Conservation (phyloP, 2,113 vertebrate genomes). For the Seriola dumerili region DNA sequence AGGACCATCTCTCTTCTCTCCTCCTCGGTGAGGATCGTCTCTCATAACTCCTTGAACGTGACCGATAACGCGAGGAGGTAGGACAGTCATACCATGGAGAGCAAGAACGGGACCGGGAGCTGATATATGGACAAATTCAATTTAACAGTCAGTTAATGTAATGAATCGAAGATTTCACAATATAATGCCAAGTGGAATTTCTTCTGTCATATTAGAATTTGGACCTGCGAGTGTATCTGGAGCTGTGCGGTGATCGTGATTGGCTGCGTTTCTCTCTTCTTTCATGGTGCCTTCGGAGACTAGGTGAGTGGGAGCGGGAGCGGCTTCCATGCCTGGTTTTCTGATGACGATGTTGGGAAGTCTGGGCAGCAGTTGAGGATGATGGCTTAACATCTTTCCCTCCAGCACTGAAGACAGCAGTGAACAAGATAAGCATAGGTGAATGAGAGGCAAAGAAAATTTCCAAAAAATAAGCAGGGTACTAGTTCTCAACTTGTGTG, state of each 20-base stretch:
- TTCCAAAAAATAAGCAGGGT: not conserved
- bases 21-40: not conserved
- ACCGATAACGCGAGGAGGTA: not conserved
- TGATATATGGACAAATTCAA: not conserved
- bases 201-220: not conserved
- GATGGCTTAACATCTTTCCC: slow-evolving; percentile 25
- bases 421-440: not conserved
- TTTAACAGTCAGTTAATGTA: not conserved
- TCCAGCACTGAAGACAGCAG: slow-evolving; percentile 13
- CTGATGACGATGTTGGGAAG: slow-evolving; percentile 42
- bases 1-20: not conserved
- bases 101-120: slow-evolving; percentile 54
- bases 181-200: too few relatives aligned
- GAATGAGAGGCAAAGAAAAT: accelerated
- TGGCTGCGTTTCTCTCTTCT: slow-evolving; percentile 26
- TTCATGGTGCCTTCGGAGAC: slow-evolving; percentile 55
- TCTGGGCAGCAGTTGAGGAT: not conserved
- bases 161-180: too few relatives aligned
- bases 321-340: slow-evolving; percentile 23
- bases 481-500: not conserved
- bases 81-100: slow-evolving; percentile 1
- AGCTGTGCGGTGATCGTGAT: slow-evolving; percentile 26
- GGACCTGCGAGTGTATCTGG: slow-evolving; percentile 60
- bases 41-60: slow-evolving; percentile 40
- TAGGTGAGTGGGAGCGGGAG: slow-evolving; percentile 65